Evolutionary conservation across 2,888 invertebrate species (phyloP), one percentile per base, ranked within the genome.

Genomic region (Anthophora plumipes): DNA sequence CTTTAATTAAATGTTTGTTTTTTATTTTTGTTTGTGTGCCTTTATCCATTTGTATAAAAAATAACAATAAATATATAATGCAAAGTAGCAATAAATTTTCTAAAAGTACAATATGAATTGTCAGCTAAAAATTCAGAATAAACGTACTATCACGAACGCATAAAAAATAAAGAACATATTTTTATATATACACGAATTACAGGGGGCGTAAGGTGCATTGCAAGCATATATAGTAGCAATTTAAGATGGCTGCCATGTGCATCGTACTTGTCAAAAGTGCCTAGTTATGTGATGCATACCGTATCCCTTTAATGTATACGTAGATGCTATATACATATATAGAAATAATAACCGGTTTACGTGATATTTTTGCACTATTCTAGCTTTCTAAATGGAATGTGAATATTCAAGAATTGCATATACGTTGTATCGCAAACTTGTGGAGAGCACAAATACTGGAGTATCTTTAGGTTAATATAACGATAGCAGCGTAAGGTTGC

Each of bases 261-360:
- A 25, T 54, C n/a, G n/a, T n/a, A n/a, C n/a, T n/a, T n/a, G n/a
- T n/a, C n/a, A n/a, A n/a, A n/a, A n/a, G n/a, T n/a, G n/a, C n/a
- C n/a, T n/a, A n/a, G n/a, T n/a, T n/a, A n/a, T n/a, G n/a, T n/a
- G n/a, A n/a, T n/a, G n/a, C n/a, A n/a, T n/a, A n/a, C n/a, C n/a
- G n/a, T n/a, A n/a, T n/a, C n/a, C 14, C 9, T 0, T 66, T 9
- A 17, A 4, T 20, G 17, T 39, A 22, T 22, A n/a, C 22, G 12
- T 37, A n/a, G 31, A 5, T 46, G 14, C 6, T 14, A 43, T n/a
- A 9, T n/a, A 43, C 6, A n/a, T 39, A 54, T 39, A 61, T 14
- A 14, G 0, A n/a, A 52, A 43, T 14, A 8, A 17, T 48, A 78
- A 77, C 78, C 57, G 77, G 78, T 77, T 77, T 76, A 11, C 48